Evolutionary conservation across 2,797 vertebrate genomes (phyloP), one percentile per base, ranked within the genome.

Genomic region (Epinephelus awoara): DNA sequence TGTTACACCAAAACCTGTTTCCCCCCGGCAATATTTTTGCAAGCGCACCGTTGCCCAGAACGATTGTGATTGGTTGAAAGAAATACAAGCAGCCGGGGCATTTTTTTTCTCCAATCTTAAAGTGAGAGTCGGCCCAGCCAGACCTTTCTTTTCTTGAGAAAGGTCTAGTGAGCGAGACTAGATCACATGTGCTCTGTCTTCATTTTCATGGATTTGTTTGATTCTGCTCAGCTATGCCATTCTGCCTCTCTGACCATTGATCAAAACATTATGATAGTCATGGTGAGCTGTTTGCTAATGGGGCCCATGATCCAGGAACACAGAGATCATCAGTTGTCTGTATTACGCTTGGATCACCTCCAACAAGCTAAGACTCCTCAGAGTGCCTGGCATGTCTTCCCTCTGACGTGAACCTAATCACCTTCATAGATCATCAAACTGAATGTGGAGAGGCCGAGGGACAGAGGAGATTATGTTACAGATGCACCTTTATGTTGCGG

Each of bases 401-500:
- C 62, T 75, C 63, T 86, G 44, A 86, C 63, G 29, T 89, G 66
- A 86, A 64, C 73, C 65, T 76, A 79, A 83, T 87, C 85, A 80
- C 77, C 82, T 86, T 82, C 84, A 82, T 76, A 86, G 79, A 86
- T 80, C 80, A 86, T 87, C 73, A 73, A 23, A 69, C 44, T 72
- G 58, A 82, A 79, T 82, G 68, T 84, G 73, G 51, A 72, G 75
- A 62, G 47, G 66, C 56, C 29, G 59, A 67, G 47, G 54, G 75
- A 77, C 42, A 57, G 57, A 50, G 73, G 83, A 79, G 77, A 72
- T 89, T 77, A 55, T 69, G 72, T 92, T 90, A 81, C 85, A 58
- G 51, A 82, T 50, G 80, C 76, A 92, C 86, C 88, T 90, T 92
- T 87, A 79, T 90, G 75, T 69, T 88, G 74, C 72, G 42, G 78